These are phyloP conservation scores for Conus canariensis DNA, from an alignment of 2,888 invertebrate species.

Conservation along the genomic window DNA sequence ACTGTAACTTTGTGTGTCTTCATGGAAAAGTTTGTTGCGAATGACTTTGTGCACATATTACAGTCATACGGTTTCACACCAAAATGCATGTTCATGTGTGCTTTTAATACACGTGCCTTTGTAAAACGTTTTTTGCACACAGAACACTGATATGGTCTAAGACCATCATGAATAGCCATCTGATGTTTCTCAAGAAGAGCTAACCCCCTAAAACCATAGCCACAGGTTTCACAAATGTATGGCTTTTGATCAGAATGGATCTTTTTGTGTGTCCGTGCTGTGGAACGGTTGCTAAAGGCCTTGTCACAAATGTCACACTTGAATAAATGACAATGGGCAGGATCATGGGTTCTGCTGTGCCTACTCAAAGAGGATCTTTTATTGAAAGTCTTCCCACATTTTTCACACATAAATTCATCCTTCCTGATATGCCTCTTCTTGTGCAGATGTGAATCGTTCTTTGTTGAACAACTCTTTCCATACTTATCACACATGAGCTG, in stretches of 20 bases:
- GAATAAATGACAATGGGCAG: not conserved
- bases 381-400: not conserved
- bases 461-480: not conserved
- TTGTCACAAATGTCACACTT: not conserved
- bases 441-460: not conserved
- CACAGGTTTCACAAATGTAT: not conserved
- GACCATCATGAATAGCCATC: not conserved
- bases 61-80: not conserved
- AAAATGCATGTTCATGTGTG: not conserved
- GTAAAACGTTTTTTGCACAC: not conserved
- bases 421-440: not conserved
- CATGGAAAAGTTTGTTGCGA: not conserved
- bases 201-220: not conserved
- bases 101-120: not conserved
- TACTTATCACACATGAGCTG: not conserved
- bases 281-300: not conserved
- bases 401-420: not conserved
- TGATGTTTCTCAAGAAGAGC: not conserved
- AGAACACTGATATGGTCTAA: not conserved
- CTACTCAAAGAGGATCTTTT: not conserved
- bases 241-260: not conserved
- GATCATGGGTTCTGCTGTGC: not conserved
- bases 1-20: not conserved
- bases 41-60: not conserved
- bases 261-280: not conserved